These are phyloP conservation scores for Pycnomerus fuliginosus DNA, from an alignment of 2,888 invertebrate genomes.

Conservation along the genomic window DNA sequence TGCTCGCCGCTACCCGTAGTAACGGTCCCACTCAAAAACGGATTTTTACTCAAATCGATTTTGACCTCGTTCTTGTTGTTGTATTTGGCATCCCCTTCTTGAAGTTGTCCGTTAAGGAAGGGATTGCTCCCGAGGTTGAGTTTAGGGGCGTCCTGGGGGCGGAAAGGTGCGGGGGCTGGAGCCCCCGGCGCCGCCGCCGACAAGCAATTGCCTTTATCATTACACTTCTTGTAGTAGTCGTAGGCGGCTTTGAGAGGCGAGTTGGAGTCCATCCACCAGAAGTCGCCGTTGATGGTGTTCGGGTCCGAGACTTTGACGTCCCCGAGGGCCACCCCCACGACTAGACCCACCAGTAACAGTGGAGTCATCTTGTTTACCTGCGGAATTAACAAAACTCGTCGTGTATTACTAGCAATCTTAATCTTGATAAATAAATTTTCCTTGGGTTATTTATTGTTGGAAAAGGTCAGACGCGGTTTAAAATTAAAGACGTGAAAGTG, in stretches of 20 bases:
- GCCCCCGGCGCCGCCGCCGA: slow-evolving; percentile 19
- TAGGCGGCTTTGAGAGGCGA: slow-evolving; percentile 59
- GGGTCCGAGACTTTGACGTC: slow-evolving; percentile 34
- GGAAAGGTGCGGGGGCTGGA: slow-evolving; percentile 6
- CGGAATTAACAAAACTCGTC: neutral
- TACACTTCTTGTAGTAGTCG: slow-evolving; percentile 48
- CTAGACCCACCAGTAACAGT: slow-evolving; percentile 46
- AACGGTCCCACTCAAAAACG: slow-evolving; percentile 40
- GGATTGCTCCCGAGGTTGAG: slow-evolving; percentile 44
- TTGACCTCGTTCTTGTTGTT: slow-evolving; percentile 18
- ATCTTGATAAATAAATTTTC: slow-evolving; percentile 26
- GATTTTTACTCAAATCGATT: slow-evolving; percentile 37
- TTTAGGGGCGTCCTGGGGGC: slow-evolving; percentile 5
- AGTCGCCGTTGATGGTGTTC: slow-evolving; percentile 54
- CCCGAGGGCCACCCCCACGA: slow-evolving; percentile 34
- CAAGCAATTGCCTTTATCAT: slow-evolving; percentile 39
- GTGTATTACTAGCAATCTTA: neutral
- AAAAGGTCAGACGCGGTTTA: neutral
- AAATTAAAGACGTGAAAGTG: no score
- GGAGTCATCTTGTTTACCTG: slow-evolving; percentile 39
- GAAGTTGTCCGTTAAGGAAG: slow-evolving; percentile 42
- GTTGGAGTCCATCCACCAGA: slow-evolving; percentile 64
- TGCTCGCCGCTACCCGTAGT: slow-evolving; percentile 43
- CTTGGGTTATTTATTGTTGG: slow-evolving; percentile 21
- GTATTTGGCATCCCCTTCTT: slow-evolving; percentile 12